Evolutionary conservation across 2,797 vertebrate genomes (phyloP).

Genomic region (Gadopsis marmoratus): DNA sequence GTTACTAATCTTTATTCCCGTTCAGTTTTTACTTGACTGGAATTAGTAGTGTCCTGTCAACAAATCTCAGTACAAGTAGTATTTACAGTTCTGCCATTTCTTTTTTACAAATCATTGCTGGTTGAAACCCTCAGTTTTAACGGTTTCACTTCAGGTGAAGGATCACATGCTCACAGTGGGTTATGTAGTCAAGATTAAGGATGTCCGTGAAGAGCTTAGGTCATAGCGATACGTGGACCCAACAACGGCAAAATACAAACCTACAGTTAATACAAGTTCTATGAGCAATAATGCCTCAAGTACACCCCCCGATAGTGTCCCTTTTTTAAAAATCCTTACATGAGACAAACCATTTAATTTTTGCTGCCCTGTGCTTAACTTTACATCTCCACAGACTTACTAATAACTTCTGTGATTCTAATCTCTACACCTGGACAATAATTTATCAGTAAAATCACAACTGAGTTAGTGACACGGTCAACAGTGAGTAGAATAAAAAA

Average conservation of each 20-base stretch:
- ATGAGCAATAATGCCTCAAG: constrained; percentile 5
- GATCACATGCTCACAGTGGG: constrained; percentile 3
- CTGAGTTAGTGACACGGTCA: constrained; percentile 39
- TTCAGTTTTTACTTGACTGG: constrained; percentile 48
- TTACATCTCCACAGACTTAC: no score
- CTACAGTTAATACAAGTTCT: constrained; percentile 56
- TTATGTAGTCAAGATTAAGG: constrained; percentile 27
- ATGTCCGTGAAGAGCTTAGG: constrained; percentile 14
- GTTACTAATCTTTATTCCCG: constrained; percentile 54
- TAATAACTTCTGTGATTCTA: constrained; percentile 18
- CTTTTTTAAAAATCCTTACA: constrained; percentile 39
- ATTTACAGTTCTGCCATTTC: constrained; percentile 65
- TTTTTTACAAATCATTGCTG: constrained; percentile 27
- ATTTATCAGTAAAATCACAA: constrained; percentile 25
- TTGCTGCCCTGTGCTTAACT: no score
- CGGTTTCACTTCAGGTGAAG: constrained; percentile 22
- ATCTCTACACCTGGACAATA: constrained; percentile 32
- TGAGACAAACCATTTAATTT: neutral
- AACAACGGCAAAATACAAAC: constrained; percentile 26
- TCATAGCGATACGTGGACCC: constrained; percentile 2
- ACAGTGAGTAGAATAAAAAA: constrained; percentile 9
- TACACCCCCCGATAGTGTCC: constrained; percentile 6
- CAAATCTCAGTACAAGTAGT: constrained; percentile 43
- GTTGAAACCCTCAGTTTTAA: constrained; percentile 28
- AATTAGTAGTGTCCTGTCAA: constrained; percentile 59